phyloP scores from a whole-genome alignment of 1,140 invertebrate species.

The Tetraneura akinire region DNA sequence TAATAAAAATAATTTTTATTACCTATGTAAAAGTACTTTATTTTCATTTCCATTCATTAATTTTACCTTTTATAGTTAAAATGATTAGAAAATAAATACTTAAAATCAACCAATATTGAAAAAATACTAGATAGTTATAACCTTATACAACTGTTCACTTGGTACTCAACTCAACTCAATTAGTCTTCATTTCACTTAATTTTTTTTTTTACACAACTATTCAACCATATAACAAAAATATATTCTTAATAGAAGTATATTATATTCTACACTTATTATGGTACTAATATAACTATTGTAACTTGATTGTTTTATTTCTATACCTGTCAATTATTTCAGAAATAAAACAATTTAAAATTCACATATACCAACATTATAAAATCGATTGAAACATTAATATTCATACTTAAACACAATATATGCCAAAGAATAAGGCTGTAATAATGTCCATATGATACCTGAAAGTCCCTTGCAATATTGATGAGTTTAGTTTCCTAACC shows the following conservation, averaged over 20 bases:
- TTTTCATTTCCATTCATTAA: too few species aligned
- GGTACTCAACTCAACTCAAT: too few species aligned
- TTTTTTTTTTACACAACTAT: too few species aligned
- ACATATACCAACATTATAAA: constrained; percentile 20
- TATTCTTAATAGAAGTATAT: not conserved
- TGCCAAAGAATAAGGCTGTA: constrained; percentile 34
- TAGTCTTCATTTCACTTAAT: too few species aligned
- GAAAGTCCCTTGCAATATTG: constrained; percentile 27
- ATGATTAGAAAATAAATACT: too few species aligned
- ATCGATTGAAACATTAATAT: constrained; percentile 21
- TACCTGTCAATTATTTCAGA: constrained; percentile 21
- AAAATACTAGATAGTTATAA: too few species aligned
- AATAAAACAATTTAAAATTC: constrained; percentile 38
- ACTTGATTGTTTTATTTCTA: constrained; percentile 3
- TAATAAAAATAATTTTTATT: not conserved
- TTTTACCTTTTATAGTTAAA: too few species aligned
- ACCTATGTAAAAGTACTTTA: too few species aligned
- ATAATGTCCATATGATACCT: not conserved
- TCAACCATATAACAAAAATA: too few species aligned
- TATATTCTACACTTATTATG: not conserved
- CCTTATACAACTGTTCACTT: too few species aligned
- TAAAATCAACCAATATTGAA: too few species aligned
- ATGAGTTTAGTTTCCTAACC: constrained; percentile 34
- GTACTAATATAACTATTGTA: not conserved
- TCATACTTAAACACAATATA: constrained; percentile 34